phyloP scores from a whole-genome alignment of 2,113 vertebrate genomes.

The Rhinolophus sinicus region DNA sequence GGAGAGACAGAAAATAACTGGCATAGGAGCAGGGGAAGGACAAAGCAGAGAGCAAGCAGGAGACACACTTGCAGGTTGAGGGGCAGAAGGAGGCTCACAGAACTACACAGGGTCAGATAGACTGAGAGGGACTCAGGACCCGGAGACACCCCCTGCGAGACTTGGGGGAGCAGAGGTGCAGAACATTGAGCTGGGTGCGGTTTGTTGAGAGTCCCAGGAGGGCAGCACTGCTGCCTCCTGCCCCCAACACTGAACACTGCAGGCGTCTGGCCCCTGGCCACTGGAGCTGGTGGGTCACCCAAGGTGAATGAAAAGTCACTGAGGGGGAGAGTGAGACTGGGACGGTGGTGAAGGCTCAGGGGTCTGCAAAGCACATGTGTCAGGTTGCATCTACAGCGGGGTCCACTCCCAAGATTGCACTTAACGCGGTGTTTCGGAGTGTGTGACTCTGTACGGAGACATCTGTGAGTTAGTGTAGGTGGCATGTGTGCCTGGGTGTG shows the following conservation, averaged over 20 bases:
- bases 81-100: not conserved
- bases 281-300: constrained; percentile 8
- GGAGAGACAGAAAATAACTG: too few species aligned
- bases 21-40: not conserved
- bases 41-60: accelerated
- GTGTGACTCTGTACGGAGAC: accelerated
- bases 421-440: accelerated
- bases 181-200: accelerated
- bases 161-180: not conserved
- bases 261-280: not conserved
- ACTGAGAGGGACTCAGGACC: not conserved
- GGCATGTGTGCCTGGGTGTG: not conserved
- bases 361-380: not conserved
- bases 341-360: not conserved
- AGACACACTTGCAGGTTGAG: not conserved
- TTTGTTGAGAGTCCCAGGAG: not conserved
- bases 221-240: not conserved
- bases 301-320: constrained; percentile 28
- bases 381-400: not conserved
- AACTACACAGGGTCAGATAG: not conserved
- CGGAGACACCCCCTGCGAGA: not conserved
- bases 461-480: accelerated
- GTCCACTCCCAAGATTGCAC: not conserved
- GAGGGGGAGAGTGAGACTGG: not conserved
- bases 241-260: not conserved